phyloP scores from a whole-genome alignment of 2,113 vertebrate genomes.

The Petromus typicus region DNA sequence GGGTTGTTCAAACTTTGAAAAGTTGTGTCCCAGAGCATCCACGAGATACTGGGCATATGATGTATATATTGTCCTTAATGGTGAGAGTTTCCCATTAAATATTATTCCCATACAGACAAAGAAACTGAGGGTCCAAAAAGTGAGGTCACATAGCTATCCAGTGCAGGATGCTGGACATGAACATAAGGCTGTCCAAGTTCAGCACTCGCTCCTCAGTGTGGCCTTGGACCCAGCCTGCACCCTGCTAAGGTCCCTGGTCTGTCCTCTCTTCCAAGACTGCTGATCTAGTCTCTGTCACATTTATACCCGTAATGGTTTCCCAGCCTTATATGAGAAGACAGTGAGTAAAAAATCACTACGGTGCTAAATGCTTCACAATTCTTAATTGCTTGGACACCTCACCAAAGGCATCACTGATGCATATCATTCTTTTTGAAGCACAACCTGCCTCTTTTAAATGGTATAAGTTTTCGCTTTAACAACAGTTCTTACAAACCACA shows the following conservation, averaged over 20 bases:
- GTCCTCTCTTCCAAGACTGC: background rate
- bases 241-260: background rate
- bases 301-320: background rate
- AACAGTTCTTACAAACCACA: constrained; percentile 73
- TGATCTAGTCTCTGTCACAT: constrained; percentile 1
- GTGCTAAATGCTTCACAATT: constrained; percentile 55
- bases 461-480: constrained; percentile 66
- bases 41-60: background rate
- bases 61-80: background rate
- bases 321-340: background rate
- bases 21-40: constrained; percentile 25
- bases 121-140: background rate
- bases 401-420: constrained; percentile 16
- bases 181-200: background rate
- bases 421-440: constrained; percentile 62
- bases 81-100: background rate
- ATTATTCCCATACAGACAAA: background rate
- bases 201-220: fast-evolving
- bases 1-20: background rate
- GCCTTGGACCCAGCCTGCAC: background rate
- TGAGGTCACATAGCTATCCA: too few species aligned
- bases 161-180: background rate
- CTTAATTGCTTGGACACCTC: constrained; percentile 58
- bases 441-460: constrained; percentile 65
- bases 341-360: background rate